Evolutionary conservation across 23 tunicate species (phyloP).

Genomic region (Phallusia fumigata): DNA sequence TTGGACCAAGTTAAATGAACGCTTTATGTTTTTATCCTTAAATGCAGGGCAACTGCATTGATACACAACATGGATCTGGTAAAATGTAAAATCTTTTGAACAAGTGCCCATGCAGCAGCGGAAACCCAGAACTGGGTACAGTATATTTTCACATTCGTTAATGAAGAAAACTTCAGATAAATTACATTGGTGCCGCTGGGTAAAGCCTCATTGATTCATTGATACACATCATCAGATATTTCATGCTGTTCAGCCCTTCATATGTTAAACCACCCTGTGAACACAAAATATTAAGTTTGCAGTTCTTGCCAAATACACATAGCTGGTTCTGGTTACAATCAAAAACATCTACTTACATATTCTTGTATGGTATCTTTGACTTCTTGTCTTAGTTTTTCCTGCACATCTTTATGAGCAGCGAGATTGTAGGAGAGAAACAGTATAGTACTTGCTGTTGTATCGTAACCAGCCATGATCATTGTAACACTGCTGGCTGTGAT

Average conservation of each 20-base stretch:
- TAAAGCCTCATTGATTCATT: conserved; percentile 71
- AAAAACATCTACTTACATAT: conserved; percentile 20
- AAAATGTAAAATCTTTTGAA: no score
- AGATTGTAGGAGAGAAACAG: conserved; percentile 45
- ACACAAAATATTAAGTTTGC: not conserved
- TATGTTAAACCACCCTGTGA: conserved; percentile 54
- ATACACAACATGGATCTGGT: no score
- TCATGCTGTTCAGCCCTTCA: conserved; percentile 52
- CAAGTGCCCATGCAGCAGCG: no score
- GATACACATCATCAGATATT: conserved; percentile 65
- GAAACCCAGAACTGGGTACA: no score
- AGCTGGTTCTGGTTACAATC: no score
- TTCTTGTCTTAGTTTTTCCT: conserved; percentile 52
- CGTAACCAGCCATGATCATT: conserved; percentile 70
- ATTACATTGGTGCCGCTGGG: conserved; percentile 13
- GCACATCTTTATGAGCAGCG: conserved; percentile 57
- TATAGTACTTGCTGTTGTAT: conserved; percentile 56
- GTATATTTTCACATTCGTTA: no score
- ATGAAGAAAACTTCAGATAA: no score
- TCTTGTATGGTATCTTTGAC: conserved; percentile 23
- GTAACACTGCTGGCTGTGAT: conserved; percentile 50
- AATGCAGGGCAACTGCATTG: no score
- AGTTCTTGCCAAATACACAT: not conserved
- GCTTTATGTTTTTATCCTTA: no score
- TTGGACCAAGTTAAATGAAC: no score